Conservation (phyloP, 2,797 vertebrate species). For the Darevskia mixta region DNA sequence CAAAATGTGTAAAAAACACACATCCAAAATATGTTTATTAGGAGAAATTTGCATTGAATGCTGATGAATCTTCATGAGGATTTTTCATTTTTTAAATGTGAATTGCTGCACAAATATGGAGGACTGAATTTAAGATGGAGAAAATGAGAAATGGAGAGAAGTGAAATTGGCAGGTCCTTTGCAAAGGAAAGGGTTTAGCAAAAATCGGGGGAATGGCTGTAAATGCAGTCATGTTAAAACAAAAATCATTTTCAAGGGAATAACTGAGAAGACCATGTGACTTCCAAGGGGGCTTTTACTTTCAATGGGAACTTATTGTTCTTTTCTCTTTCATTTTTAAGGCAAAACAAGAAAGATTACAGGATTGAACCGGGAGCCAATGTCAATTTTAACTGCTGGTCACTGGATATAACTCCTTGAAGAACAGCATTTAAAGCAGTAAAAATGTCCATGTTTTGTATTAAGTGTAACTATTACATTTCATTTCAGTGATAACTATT, state of each 20-base stretch:
- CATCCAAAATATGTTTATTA: no score
- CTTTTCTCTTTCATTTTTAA: conserved; percentile 57
- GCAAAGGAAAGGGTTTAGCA: not conserved
- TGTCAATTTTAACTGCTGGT: conserved; percentile 52
- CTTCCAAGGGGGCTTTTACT: not conserved
- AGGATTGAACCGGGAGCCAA: conserved; percentile 21
- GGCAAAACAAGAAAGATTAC: conserved; percentile 56
- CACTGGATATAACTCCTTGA: conserved; percentile 43
- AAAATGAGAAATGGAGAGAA: no score
- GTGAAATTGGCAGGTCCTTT: not conserved
- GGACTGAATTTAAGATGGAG: no score
- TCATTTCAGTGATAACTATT: not conserved
- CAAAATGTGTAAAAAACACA: no score
- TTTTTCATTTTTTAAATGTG: no score
- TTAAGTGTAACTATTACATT: not conserved
- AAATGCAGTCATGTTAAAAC: not conserved
- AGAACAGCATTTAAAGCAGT: not conserved
- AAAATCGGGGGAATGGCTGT: no score
- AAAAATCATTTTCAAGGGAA: not conserved
- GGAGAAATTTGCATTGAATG: no score
- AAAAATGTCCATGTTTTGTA: not conserved
- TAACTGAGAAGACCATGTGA: not conserved
- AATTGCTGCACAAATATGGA: no score
- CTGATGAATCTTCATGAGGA: no score
- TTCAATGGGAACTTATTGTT: not conserved